A percentile compares a stretch with the other conserved stretches of the same genome.
Evolutionary conservation across 2,797 vertebrate species (phyloP).

Genomic region (Semotilus atromaculatus): DNA sequence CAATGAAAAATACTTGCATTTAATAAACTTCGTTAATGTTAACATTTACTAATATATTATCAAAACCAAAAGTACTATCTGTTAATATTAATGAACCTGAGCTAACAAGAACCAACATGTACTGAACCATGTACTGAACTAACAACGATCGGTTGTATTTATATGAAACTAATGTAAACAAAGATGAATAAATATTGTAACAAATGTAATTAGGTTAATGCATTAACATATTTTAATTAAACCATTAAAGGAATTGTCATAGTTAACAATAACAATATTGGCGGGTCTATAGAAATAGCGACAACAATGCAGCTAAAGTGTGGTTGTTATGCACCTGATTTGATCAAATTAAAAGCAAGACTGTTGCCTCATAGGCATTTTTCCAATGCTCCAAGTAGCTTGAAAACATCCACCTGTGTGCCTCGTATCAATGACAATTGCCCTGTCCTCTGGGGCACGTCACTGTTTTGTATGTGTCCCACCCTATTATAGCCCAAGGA

Average conservation of each 20-base stretch:
- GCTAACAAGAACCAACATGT: too few species aligned
- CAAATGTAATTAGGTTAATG: too few species aligned
- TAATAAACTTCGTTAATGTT: background rate
- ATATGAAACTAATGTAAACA: too few species aligned
- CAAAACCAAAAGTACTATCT: too few species aligned
- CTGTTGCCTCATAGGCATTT: constrained; percentile 5
- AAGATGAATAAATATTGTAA: too few species aligned
- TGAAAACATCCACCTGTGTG: constrained; percentile 48
- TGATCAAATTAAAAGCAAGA: background rate
- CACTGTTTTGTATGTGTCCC: constrained; percentile 55
- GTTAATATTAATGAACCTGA: too few species aligned
- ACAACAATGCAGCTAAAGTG: background rate
- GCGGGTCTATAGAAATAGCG: background rate
- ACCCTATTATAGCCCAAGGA: constrained; percentile 55
- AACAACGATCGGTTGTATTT: too few species aligned
- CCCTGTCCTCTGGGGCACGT: constrained; percentile 34
- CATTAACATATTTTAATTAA: background rate
- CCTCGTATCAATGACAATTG: constrained; percentile 49
- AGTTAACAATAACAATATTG: background rate
- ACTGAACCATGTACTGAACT: too few species aligned
- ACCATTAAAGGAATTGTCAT: background rate
- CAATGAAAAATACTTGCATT: background rate
- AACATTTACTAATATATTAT: too few species aligned
- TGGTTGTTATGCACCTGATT: background rate
- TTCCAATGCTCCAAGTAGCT: background rate